Base-by-base conservation (phyloP, 2,888 invertebrate species). In the Zootermopsis nevadensis region DNA sequence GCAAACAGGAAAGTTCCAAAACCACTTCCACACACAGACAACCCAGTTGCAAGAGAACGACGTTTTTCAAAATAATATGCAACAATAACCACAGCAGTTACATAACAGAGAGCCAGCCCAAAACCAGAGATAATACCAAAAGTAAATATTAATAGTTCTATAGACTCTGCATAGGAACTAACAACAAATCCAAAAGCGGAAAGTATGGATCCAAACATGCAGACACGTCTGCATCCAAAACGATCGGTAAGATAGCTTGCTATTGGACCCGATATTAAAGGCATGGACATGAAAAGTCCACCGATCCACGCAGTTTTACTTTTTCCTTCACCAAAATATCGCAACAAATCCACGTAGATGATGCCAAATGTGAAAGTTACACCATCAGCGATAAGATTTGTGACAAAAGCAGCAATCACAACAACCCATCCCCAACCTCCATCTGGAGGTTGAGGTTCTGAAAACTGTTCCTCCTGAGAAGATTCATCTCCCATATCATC, bases 391-490 rank as follows among this genome's bases (percentile, higher is more conserved):
- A 98, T 96, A 85, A 97, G 91, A 89, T 97, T 97, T 85, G 97
- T 95, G 90, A 97, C 92, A 89, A 98, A 98, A 0, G 97, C 94
- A 35, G 96, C 96, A 84, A 95, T 93, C 0, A 98, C 97, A 80
- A 98, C 93, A 48, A 98, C 95, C 98, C 98, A 98, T 8, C 97
- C 97, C 95, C 95, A 97, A 24, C 97, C 97, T 19, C 97, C 97
- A 89, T 97, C 97, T 1, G 96, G 97, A 0, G 95, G 86, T 38
- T 83, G 94, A 27, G 79, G 31, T 22, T 84, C 84, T 35, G 69
- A 27, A 12, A 94, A 91, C 87, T 93, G 90, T 79, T 93, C 92
- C 22, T 92, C 92, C 77, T 93, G 91, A 84, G 93, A 93, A 83
- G 93, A 93, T 86, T 93, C 93, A 72, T 93, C 93, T 8, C 93